phyloP scores from a whole-genome alignment of 1,140 invertebrate genomes.

The Drosophila dunni region DNA sequence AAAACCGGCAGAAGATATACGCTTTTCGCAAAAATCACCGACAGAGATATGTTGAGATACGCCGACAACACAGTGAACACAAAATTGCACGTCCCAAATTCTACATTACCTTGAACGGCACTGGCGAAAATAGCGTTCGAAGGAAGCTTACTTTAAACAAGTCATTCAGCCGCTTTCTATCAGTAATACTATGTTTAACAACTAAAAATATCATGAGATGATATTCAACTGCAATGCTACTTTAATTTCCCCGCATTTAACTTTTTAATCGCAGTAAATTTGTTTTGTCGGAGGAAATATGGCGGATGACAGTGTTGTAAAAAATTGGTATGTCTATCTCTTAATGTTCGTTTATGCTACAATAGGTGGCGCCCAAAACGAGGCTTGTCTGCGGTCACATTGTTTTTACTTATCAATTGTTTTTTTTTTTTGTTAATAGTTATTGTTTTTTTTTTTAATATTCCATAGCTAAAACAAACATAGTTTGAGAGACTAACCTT shows the following conservation, averaged over 20 bases:
- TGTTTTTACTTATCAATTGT: constrained; percentile 58
- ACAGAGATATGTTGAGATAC: constrained; percentile 16
- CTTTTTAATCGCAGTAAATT: constrained; percentile 64
- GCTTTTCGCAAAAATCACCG: constrained; percentile 24
- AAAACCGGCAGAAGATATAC: background rate
- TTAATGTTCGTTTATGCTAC: constrained; percentile 18
- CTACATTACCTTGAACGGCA: constrained; percentile 65
- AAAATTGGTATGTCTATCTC: background rate
- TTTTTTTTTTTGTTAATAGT: constrained; percentile 35
- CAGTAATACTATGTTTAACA: constrained; percentile 3
- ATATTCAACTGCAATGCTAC: constrained; percentile 44
- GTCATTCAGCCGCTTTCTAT: constrained; percentile 17
- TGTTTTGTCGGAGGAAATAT: constrained; percentile 81
- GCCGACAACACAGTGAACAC: constrained; percentile 39
- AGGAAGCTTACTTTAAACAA: constrained; percentile 29
- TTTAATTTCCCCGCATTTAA: constrained; percentile 54
- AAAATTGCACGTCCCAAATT: constrained; percentile 60
- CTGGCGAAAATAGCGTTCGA: constrained; percentile 53
- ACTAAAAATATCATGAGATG: constrained; percentile 4
- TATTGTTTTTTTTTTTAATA: constrained; percentile 29
- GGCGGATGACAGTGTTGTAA: constrained; percentile 72
- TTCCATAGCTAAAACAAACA: constrained; percentile 48
- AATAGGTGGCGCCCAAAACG: constrained; percentile 29
- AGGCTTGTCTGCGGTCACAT: constrained; percentile 55
- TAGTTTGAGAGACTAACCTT: constrained; percentile 44